These are phyloP conservation scores for Forbesichthys agassizii DNA, from an alignment of 2,113 vertebrate genomes.

Conservation along the genomic window DNA sequence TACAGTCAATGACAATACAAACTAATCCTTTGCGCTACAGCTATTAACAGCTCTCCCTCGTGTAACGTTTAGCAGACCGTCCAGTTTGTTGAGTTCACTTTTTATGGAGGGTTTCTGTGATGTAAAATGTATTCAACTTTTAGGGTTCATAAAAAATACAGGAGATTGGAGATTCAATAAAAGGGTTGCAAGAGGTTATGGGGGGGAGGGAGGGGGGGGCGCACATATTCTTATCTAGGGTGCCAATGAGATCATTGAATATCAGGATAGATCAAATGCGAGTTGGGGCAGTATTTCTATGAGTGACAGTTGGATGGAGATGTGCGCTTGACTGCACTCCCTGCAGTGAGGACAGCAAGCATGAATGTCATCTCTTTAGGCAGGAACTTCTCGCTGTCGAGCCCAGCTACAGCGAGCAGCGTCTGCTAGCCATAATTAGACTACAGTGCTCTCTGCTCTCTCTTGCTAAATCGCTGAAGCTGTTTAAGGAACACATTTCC, in stretches of 20 bases:
- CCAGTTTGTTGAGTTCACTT: no score
- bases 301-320: background rate
- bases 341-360: background rate
- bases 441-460: slow-evolving; percentile 33
- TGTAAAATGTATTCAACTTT: no score
- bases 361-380: slow-evolving; percentile 3
- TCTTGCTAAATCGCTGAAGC: slow-evolving; percentile 37
- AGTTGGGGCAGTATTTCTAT: background rate
- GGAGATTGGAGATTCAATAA: background rate
- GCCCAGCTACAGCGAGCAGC: slow-evolving; percentile 15
- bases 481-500: slow-evolving; percentile 45
- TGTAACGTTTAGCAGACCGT: no score
- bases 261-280: no score
- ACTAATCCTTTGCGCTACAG: slow-evolving; percentile 27
- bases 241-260: background rate
- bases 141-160: background rate
- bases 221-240: background rate
- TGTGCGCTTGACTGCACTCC: background rate
- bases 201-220: no score
- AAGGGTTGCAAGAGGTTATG: background rate
- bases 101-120: no score
- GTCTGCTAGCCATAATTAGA: slow-evolving; percentile 24
- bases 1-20: slow-evolving; percentile 17
- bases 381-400: slow-evolving; percentile 4
- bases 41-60: slow-evolving; percentile 21